Evolutionary conservation across 2,797 vertebrate species (phyloP).

Genomic region (Liparis tanakae): DNA sequence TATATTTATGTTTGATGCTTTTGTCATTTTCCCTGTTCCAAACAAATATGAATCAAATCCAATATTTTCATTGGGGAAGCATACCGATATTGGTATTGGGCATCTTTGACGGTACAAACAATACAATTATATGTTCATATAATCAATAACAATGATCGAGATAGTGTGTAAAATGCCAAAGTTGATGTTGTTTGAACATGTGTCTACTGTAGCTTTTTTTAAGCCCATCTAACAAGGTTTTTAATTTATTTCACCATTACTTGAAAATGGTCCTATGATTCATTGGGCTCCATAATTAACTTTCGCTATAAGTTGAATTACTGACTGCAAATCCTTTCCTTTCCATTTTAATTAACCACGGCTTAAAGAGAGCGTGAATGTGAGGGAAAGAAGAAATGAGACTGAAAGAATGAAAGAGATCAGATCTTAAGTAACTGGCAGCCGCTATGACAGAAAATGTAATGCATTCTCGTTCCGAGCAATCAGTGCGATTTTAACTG

Average conservation of each 20-base stretch:
- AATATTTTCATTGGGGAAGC: neutral
- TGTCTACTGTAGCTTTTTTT: constrained; percentile 16
- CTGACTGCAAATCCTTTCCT: constrained; percentile 75
- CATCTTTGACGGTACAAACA: neutral
- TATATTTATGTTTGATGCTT: constrained; percentile 4
- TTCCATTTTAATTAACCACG: constrained; percentile 82
- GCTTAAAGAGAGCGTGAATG: constrained; percentile 67
- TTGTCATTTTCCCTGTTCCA: constrained; percentile 1
- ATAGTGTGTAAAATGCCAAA: no score
- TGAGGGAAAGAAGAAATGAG: constrained; percentile 56
- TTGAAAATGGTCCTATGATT: constrained; percentile 64
- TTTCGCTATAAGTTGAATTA: constrained; percentile 76
- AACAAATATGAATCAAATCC: neutral
- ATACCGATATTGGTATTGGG: neutral
- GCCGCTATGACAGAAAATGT: constrained; percentile 81
- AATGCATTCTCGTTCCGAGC: constrained; percentile 81
- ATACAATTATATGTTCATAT: neutral
- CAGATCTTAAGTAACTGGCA: constrained; percentile 83
- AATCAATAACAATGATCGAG: no score
- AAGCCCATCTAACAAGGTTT: constrained; percentile 30
- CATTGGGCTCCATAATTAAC: constrained; percentile 70
- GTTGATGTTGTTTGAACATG: constrained; percentile 12
- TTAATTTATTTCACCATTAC: constrained; percentile 24
- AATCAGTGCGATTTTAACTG: constrained; percentile 83
- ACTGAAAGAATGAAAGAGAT: constrained; percentile 75